Evolutionary conservation across 2,797 vertebrate species (phyloP).

Genomic region (Pangasius sanitwongsei): DNA sequence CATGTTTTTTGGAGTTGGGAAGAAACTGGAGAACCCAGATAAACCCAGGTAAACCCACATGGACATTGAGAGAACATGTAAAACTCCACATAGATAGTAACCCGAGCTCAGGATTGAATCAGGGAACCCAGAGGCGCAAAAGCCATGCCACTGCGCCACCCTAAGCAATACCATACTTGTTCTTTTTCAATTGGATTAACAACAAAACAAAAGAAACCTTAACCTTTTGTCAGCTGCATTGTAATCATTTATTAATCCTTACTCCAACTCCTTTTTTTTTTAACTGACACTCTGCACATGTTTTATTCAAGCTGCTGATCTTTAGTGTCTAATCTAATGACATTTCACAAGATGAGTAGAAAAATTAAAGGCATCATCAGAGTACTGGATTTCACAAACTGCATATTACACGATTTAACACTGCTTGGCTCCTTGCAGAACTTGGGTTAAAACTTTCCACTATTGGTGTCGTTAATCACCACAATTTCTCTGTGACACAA

Average conservation of each 20-base stretch:
- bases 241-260: not conserved
- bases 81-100: not conserved
- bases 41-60: not conserved
- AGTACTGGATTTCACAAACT: constrained; percentile 58
- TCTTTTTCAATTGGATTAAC: not conserved
- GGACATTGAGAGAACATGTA: not conserved
- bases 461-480: not conserved
- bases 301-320: constrained; percentile 17
- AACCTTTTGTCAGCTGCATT: not conserved
- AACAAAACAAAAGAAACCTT: not conserved
- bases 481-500: not conserved
- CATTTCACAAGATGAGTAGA: constrained; percentile 13
- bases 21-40: not conserved
- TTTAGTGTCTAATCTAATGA: constrained; percentile 13
- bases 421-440: not conserved
- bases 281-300: not conserved
- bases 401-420: constrained; percentile 11
- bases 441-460: not conserved
- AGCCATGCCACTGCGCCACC: not conserved
- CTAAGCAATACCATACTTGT: not conserved
- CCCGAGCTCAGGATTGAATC: not conserved
- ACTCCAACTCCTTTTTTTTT: not conserved
- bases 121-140: not conserved
- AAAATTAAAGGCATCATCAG: constrained; percentile 17
- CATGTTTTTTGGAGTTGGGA: not conserved